These are phyloP conservation scores for Bovichtus variegatus DNA, from an alignment of 2,797 vertebrate genomes.

Conservation along the genomic window DNA sequence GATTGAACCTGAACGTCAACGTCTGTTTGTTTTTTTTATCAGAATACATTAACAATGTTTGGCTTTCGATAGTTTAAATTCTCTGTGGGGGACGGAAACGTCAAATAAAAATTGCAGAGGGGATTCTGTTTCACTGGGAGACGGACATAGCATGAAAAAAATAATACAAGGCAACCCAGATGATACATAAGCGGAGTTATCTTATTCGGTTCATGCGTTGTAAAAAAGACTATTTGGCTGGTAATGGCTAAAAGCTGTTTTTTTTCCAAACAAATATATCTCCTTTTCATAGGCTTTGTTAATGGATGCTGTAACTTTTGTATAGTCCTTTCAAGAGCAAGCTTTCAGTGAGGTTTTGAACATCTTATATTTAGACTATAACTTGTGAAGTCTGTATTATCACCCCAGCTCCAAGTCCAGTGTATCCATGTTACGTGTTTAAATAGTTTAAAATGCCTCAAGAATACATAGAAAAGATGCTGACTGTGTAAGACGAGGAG, in stretches of 20 bases:
- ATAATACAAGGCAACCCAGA: slow-evolving; percentile 22
- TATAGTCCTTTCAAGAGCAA: neutral
- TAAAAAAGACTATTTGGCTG: slow-evolving; percentile 25
- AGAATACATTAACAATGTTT: slow-evolving; percentile 63
- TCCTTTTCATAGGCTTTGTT: slow-evolving; percentile 23
- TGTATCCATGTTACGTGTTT: neutral
- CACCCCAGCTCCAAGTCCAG: neutral
- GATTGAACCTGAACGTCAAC: slow-evolving; percentile 67
- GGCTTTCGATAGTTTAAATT: slow-evolving; percentile 46
- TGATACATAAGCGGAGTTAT: slow-evolving; percentile 30
- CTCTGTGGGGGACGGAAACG: slow-evolving; percentile 29
- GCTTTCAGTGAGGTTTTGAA: slow-evolving; percentile 26
- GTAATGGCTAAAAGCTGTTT: slow-evolving; percentile 31
- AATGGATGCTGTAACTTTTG: slow-evolving; percentile 4
- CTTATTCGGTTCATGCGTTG: slow-evolving; percentile 22
- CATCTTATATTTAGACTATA: slow-evolving; percentile 2
- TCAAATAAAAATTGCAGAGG: slow-evolving; percentile 40
- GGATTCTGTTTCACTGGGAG: slow-evolving; percentile 33
- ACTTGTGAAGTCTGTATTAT: slow-evolving; percentile 9
- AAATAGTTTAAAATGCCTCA: neutral
- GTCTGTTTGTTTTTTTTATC: slow-evolving; percentile 76
- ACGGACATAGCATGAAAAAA: slow-evolving; percentile 23
- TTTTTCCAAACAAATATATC: slow-evolving; percentile 29
- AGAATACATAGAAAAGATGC: neutral
- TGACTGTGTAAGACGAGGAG: neutral